Evolutionary conservation across 1,140 invertebrate genomes (phyloP), one percentile per base, ranked within the genome.

Genomic region (Drosophila sp.): DNA sequence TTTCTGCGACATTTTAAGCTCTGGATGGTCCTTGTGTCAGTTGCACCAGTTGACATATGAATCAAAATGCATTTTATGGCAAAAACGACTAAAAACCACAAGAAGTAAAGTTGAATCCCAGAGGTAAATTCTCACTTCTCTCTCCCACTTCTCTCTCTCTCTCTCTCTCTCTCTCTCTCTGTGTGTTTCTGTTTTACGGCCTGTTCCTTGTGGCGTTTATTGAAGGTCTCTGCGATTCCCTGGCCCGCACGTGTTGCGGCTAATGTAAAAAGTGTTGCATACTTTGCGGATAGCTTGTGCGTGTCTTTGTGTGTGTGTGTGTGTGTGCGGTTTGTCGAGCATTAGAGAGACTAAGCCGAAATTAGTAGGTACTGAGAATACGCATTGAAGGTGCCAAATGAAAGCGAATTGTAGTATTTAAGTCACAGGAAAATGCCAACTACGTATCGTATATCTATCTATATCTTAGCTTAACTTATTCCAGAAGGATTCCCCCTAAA

Each of bases 211-310:
- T 29, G 23, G 8, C 7, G 6, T 50, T 50, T 27, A 41, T 50
- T 50, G 44, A 50, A 50, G 44, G 44, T 50, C 44, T 50, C 23
- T 27, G 25, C 23, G 44, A 50, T 50, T 50, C 44, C 8, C 23
- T 27, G 25, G 25, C 10, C 44, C 44, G 44, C 23, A 50, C 44
- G 44, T 50, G 25, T 25, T 50, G 44, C 6, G 44, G 44, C 44
- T 50, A 50, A 50, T 47, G 23, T 50, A 50, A 50, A 50, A 50
- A 50, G 44, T 50, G 44, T 27, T 50, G 44, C 44, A 6, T 50
- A 50, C 44, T 50, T 50, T 50, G 7, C 23, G 44, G 23, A 2
- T 25, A 8, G 2, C 1, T 27, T 27, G 44, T 2, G 44, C 7
- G 2, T 50, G 7, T 47, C 2, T 23, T 17, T 47, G 17, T 25